Evolutionary conservation across 2,888 invertebrate species (phyloP), one percentile per base, ranked within the genome.

Genomic region (Archaeoteleia sp.): DNA sequence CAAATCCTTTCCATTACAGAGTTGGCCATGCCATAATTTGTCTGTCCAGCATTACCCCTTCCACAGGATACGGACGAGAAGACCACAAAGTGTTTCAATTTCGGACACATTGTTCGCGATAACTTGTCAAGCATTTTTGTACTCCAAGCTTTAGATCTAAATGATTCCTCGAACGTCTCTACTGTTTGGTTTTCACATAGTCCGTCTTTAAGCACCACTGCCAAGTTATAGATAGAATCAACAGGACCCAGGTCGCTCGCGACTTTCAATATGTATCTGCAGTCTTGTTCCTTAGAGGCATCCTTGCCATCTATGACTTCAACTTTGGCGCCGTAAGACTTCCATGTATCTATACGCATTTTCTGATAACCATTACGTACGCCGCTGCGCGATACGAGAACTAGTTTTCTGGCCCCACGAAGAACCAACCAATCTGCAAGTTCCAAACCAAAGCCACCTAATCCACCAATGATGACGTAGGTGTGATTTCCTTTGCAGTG

Each of bases 371-470:
- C 95, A 51, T 91, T 93, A 35, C 88, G 87, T 20, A 95, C 83
- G 1, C 96, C 96, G 12, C 89, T 89, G 60, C 95, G 90, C 0
- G 96, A 95, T 0, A 93, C 93, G 0, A 97, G 87, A 1, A 96
- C 88, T 7, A 97, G 75, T 70, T 93, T 92, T 73, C 87, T 89
- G 0, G 93, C 95, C 0, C 96, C 96, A 68, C 96, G 89, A 45
- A 93, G 84, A 42, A 95, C 89, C 76, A 98, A 86, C 95, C 95
- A 96, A 77, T 95, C 93, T 0, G 92, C 91, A 40, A 97, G 84
- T 83, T 97, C 97, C 40, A 97, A 87, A 2, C 97, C 97, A 79
- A 97, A 95, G 0, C 97, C 97, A 34, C 97, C 97, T 0, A 97
- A 88, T 35, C 97, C 96, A 7, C 94, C 93, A 0, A 91, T 87